A percentile compares a stretch with the other conserved stretches of the same genome.
Evolutionary conservation across 2,113 vertebrate genomes (phyloP).

Genomic region (Oryzias javanicus): DNA sequence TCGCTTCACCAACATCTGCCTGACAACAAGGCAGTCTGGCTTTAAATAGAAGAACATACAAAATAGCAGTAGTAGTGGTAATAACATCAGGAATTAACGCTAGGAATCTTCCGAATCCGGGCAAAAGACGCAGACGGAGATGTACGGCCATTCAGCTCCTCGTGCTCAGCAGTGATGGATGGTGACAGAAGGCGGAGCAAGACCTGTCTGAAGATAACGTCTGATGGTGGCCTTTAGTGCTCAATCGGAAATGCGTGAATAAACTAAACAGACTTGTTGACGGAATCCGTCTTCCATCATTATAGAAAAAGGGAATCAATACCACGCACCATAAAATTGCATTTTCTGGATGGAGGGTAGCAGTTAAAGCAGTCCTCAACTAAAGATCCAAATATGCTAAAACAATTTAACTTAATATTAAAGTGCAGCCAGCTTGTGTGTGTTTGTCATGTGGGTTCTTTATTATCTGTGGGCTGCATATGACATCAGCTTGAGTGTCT

Average conservation of each 20-base stretch:
- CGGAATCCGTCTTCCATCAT: slow-evolving; percentile 39
- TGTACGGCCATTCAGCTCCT: slow-evolving; percentile 10
- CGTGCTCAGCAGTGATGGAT: slow-evolving; percentile 28
- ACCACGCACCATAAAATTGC: slow-evolving; percentile 45
- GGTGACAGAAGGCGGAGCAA: slow-evolving; percentile 14
- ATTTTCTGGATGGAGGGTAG: slow-evolving; percentile 17
- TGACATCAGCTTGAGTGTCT: slow-evolving; percentile 52
- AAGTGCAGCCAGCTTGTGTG: slow-evolving; percentile 16
- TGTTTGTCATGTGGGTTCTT: slow-evolving; percentile 5
- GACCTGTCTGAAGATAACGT: slow-evolving; percentile 1
- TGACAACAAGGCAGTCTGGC: slow-evolving; percentile 74
- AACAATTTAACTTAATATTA: slow-evolving; percentile 30
- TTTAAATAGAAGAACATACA: slow-evolving; percentile 17
- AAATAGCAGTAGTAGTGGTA: slow-evolving; percentile 36
- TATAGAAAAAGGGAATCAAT: slow-evolving; percentile 46
- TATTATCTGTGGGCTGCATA: slow-evolving; percentile 28
- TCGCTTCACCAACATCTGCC: slow-evolving; percentile 69
- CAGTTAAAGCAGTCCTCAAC: slow-evolving; percentile 8
- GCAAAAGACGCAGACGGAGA: slow-evolving; percentile 10
- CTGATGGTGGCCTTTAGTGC: slow-evolving; percentile 57
- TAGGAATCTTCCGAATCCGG: not conserved
- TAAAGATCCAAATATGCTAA: slow-evolving; percentile 30
- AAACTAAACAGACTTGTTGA: slow-evolving; percentile 49
- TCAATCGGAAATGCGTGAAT: slow-evolving; percentile 41
- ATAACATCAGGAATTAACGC: slow-evolving; percentile 23